Evolutionary conservation across 2,113 vertebrate species (phyloP).

Genomic region (Ochotona curzoniae): DNA sequence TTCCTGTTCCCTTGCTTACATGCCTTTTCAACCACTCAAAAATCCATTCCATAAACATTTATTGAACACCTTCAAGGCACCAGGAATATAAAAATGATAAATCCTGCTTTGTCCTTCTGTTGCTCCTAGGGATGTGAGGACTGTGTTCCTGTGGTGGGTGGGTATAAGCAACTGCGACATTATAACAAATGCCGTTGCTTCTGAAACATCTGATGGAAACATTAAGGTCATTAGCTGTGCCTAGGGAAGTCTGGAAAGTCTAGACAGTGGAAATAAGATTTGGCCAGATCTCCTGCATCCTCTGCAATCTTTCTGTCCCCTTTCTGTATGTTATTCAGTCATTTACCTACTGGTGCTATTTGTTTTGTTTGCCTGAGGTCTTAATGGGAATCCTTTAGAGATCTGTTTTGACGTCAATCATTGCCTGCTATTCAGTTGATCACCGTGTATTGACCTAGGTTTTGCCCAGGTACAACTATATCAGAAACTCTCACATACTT

Average conservation of each 20-base stretch:
- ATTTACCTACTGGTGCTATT: no score
- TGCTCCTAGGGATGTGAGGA: not conserved
- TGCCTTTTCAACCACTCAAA: not conserved
- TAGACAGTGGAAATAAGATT: not conserved
- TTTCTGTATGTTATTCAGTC: not conserved
- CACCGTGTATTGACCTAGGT: not conserved
- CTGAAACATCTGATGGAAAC: not conserved
- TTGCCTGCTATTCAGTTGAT: not conserved
- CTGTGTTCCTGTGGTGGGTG: not conserved
- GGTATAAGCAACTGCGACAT: not conserved
- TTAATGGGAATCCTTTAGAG: not conserved
- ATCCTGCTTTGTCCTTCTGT: not conserved
- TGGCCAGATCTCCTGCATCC: not conserved
- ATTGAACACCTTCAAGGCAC: not conserved
- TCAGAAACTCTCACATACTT: not conserved
- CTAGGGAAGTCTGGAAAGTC: not conserved
- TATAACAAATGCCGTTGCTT: not conserved
- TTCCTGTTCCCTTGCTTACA: not conserved
- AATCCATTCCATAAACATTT: not conserved
- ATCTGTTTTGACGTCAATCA: not conserved
- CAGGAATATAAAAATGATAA: not conserved
- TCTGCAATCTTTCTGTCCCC: not conserved
- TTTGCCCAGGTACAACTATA: not conserved
- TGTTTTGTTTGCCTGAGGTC: not conserved
- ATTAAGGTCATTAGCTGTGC: not conserved